Evolutionary conservation across 2,888 invertebrate genomes (phyloP), one percentile per base, ranked within the genome.

Genomic region (Cyaniris semiargus): DNA sequence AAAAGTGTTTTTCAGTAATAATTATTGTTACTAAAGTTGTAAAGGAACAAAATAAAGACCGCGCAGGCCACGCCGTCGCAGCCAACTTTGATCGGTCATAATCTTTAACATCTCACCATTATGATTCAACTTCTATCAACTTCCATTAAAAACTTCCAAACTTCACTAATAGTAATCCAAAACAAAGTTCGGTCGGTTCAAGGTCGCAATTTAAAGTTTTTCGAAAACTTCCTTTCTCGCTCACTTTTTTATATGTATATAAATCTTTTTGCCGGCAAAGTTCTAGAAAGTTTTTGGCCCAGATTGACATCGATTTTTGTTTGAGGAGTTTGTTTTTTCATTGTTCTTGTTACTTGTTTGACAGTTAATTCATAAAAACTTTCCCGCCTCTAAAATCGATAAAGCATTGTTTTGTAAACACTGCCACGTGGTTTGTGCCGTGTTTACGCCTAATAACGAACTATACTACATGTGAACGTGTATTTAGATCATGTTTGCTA

Each of bases 201-300:
- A 94, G 94, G 94, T 92, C 94, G 94, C 94, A 94, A 94, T 94
- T 94, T 94, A 94, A 94, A 94, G 94, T 94, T 94, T 94, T 94
- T 92, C 90, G 90, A 91, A 93, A 94, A 93, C 88, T 92, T 92
- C 89, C 88, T 88, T 93, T 90, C 89, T 90, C 92, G 89, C 90
- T 90, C 90, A 92, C 90, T 93, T 94, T 94, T 93, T 93, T 93
- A 92, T 92, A 93, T 92, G 93, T 93, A 90, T 94, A 94, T 93
- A 93, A 94, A 94, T 94, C 93, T 94, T 94, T 94, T 94, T 92
- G 93, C 88, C 93, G 90, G 89, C 91, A 85, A 92, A 94, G 89
- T 94, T 94, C 85, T 85, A 86, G 89, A 82, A 94, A 94, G 93
- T 94, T 93, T 93, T 93, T 93, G 94, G 92, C 94, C 94, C 92